Conservation (phyloP, 2,888 invertebrate genomes). For the Orthosia cruda region DNA sequence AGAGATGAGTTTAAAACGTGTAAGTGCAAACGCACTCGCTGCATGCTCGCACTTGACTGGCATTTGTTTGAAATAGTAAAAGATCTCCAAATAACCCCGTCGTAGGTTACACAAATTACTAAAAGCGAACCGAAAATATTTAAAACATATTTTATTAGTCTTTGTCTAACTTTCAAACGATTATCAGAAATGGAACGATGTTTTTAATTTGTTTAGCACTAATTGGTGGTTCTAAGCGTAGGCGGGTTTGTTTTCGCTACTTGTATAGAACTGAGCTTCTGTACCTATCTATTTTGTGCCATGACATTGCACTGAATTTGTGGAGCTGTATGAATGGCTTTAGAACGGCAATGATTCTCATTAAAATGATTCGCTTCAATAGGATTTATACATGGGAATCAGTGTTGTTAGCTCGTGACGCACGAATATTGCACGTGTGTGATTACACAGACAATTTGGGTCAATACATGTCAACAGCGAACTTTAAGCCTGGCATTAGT, state of each 20-base stretch:
- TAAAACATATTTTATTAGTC: no score
- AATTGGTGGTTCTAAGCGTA: not conserved
- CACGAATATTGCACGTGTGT: constrained; percentile 9
- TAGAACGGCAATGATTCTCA: constrained; percentile 14
- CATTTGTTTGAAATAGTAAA: no score
- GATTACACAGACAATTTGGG: constrained; percentile 5
- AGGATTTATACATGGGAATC: constrained; percentile 17
- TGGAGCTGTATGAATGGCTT: constrained; percentile 5
- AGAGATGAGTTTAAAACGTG: not conserved
- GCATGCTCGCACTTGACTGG: no score
- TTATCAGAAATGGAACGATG: not conserved
- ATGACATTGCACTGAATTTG: constrained; percentile 16
- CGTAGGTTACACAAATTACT: no score
- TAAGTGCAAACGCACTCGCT: no score
- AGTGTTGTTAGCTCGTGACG: constrained; percentile 3
- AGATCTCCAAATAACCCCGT: no score
- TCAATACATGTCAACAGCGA: constrained; percentile 25
- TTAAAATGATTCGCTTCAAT: constrained; percentile 44
- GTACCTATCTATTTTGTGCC: not conserved
- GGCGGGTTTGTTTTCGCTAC: no score
- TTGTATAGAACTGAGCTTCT: not conserved
- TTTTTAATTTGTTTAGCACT: no score
- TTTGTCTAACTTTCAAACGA: not conserved
- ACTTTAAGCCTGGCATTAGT: constrained; percentile 1
- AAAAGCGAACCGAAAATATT: no score